Conservation (phyloP, 64 coral and sea anemone species). For the Acropora yongei region DNA sequence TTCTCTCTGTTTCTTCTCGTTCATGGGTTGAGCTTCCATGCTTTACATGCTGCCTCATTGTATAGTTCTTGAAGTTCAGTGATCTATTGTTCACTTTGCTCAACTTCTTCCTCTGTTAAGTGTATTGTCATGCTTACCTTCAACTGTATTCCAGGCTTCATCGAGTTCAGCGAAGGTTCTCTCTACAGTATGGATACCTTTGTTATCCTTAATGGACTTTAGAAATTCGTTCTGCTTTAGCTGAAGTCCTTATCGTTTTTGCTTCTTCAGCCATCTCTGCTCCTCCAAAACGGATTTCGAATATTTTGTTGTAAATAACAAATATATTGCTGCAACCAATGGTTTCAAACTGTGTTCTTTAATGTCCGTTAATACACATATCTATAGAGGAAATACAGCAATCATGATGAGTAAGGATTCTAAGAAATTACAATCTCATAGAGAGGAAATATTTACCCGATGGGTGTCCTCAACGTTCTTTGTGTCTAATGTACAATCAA, state of each 20-base stretch:
- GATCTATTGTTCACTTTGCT: slow-evolving; percentile 62
- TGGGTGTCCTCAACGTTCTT: no score
- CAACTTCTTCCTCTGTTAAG: slow-evolving; percentile 71
- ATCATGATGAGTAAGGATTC: no score
- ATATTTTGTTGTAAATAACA: no score
- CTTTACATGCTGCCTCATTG: slow-evolving; percentile 21
- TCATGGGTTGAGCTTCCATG: slow-evolving; percentile 30
- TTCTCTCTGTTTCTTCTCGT: slow-evolving; percentile 55
- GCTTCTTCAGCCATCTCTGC: slow-evolving; percentile 70
- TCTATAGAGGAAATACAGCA: no score
- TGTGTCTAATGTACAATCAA: no score
- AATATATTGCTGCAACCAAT: no score
- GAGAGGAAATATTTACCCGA: no score
- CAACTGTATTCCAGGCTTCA: slow-evolving; percentile 74
- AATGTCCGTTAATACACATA: no score
- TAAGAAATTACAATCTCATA: no score
- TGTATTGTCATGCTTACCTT: slow-evolving; percentile 70
- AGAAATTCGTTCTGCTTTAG: slow-evolving; percentile 66
- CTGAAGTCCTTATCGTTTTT: slow-evolving; percentile 50
- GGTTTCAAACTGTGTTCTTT: no score
- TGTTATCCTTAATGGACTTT: slow-evolving; percentile 42
- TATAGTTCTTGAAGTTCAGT: slow-evolving; percentile 63
- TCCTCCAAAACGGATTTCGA: no score
- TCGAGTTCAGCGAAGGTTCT: slow-evolving; percentile 44
- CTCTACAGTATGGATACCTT: slow-evolving; percentile 56